phyloP scores from a whole-genome alignment of 2,113 vertebrate species.

The Diglossa brunneiventris region DNA sequence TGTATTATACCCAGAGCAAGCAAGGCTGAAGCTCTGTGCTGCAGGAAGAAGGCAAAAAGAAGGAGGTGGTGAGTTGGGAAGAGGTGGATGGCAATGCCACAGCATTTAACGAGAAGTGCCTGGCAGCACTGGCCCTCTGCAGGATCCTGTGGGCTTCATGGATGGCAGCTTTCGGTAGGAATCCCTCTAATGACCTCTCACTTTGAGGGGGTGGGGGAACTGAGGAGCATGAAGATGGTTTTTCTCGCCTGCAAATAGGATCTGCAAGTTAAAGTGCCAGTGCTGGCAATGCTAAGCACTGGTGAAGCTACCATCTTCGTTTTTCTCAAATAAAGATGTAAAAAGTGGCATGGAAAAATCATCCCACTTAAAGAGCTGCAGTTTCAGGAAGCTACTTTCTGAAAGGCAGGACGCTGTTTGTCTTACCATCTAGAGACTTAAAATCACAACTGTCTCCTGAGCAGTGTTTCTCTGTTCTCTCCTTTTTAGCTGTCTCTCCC shows the following conservation, averaged over 20 bases:
- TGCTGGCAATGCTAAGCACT: not conserved
- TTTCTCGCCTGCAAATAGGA: not conserved
- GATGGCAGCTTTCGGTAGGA: not conserved
- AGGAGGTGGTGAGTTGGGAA: fast-evolving
- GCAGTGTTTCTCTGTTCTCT: not conserved
- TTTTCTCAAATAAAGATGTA: not conserved
- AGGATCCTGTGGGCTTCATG: not conserved
- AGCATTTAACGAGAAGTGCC: not conserved
- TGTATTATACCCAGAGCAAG: not conserved
- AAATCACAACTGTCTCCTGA: not conserved
- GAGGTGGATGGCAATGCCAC: not conserved
- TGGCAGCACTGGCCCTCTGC: not conserved
- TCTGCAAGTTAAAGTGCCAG: not conserved
- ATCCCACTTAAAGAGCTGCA: not conserved
- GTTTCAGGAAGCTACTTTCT: not conserved
- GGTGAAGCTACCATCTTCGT: not conserved
- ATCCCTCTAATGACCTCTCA: not conserved
- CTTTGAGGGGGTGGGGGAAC: fast-evolving
- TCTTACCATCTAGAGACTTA: not conserved
- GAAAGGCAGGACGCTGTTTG: not conserved
- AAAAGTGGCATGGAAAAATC: not conserved
- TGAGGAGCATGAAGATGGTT: not conserved
- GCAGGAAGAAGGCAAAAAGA: not conserved
- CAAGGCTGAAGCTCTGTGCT: fast-evolving
- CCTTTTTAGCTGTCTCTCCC: not conserved